A percentile compares a stretch with the other conserved stretches of the same genome.
Conservation (phyloP, 1,140 invertebrate species). For the Notospermus geniculatus region DNA sequence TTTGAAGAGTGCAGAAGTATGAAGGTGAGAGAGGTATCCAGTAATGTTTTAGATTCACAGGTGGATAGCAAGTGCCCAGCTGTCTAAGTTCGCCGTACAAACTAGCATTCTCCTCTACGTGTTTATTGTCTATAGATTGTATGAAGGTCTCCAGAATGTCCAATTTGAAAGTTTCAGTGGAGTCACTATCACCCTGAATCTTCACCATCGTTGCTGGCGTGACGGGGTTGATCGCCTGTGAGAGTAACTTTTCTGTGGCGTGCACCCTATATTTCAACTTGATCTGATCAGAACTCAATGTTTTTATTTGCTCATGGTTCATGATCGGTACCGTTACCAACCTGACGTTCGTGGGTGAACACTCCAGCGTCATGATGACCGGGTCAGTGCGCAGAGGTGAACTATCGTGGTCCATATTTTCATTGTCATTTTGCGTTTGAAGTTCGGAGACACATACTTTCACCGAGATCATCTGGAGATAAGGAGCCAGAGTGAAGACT, state of each 20-base stretch:
- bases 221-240: background rate
- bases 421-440: no score
- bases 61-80: background rate
- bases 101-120: background rate
- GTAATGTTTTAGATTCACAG: background rate
- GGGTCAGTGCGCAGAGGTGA: background rate
- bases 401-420: no score
- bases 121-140: background rate
- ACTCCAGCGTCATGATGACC: background rate
- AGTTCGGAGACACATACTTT: background rate
- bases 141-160: background rate
- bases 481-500: background rate
- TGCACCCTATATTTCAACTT: background rate
- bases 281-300: background rate
- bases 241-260: background rate
- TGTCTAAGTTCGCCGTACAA: background rate
- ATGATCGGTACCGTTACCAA: background rate
- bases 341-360: background rate
- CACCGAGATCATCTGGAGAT: background rate
- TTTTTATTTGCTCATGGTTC: background rate
- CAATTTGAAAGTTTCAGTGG: background rate
- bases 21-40: background rate
- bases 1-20: background rate
- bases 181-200: background rate
- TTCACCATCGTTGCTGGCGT: background rate